These are phyloP conservation scores for Ephestia elutella DNA, from an alignment of 1,140 invertebrate genomes.

Conservation along the genomic window DNA sequence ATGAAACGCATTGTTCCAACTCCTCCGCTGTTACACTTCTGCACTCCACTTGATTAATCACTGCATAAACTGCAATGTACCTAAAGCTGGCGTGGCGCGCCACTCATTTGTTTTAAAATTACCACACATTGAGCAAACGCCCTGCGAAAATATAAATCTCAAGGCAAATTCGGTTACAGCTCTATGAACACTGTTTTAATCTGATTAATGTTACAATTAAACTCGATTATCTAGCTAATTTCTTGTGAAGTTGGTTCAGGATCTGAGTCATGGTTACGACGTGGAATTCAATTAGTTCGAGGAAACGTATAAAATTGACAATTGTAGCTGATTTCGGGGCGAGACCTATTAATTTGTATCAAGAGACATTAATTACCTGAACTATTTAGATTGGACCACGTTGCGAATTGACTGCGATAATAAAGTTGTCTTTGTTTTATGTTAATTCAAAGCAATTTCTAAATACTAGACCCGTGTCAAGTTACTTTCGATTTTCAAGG, in stretches of 20 bases:
- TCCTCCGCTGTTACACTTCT: slow-evolving; percentile 22
- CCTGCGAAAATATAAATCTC: slow-evolving; percentile 54
- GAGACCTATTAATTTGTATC: neutral
- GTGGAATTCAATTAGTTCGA: neutral
- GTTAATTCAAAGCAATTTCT: neutral
- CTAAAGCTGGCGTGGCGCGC: neutral
- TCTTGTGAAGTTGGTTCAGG: slow-evolving; percentile 31
- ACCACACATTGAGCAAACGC: slow-evolving; percentile 38
- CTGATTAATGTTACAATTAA: slow-evolving; percentile 51
- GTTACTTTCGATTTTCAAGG: neutral
- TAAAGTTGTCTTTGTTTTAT: neutral
- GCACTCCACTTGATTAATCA: slow-evolving; percentile 25
- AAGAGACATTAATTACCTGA: neutral
- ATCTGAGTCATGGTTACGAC: slow-evolving; percentile 9
- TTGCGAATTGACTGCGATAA: neutral
- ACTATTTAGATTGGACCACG: neutral
- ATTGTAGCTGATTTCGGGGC: neutral
- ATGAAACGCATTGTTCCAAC: slow-evolving; percentile 32
- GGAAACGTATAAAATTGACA: neutral
- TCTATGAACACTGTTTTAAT: slow-evolving; percentile 40
- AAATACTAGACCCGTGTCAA: neutral
- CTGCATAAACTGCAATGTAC: slow-evolving; percentile 27
- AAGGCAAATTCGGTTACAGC: slow-evolving; percentile 50
- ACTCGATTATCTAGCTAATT: slow-evolving; percentile 50
- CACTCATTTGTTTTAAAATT: slow-evolving; percentile 17